Base-by-base conservation (phyloP, 2,888 invertebrate species). In the Diabrotica balteata region DNA sequence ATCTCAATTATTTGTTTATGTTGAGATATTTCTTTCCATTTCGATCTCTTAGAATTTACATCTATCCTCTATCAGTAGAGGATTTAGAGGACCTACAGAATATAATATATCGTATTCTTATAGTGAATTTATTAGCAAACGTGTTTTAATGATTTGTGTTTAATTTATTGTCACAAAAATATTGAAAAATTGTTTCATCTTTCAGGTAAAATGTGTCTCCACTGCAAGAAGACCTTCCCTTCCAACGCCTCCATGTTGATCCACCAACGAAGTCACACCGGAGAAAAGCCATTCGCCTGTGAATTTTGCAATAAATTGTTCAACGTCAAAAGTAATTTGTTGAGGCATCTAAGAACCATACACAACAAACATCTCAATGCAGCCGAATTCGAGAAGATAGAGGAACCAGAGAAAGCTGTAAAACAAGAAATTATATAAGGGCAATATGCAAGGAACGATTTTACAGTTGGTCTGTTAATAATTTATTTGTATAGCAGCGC, bases 171-270 rank as follows among this genome's bases (percentile, higher is more conserved):
- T 59, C 32, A 42, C 22, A 49, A 17, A 60, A 44, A 11, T 50
- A 17, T 17, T 17, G 17, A 17, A 17, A 17, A 17, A 17, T 17
- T 17, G 1, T 17, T 17, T 17, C 17, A 17, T 17, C 17, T 17
- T 17, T 17, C 50, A 51, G 66, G 60, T 10, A 66, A 66, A 50
- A 22, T 17, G 8, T 92, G 93, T 84, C 83, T 88, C 77, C 87
- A 89, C 69, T 92, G 92, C 85, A 88, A 89, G 81, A 92, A 92
- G 84, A 87, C 87, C 73, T 92, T 92, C 85, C 91, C 92, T 67
- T 92, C 92, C 63, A 91, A 92, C 82, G 92, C 92, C 63, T 91
- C 91, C 66, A 91, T 93, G 91, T 86, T 92, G 22, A 91, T 92
- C 78, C 93, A 93, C 81, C 88, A 90, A 83, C 86, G 92, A 77